Evolutionary conservation across 2,797 vertebrate genomes (phyloP), one percentile per base, ranked within the genome.

Genomic region (Pitangus sulphuratus): DNA sequence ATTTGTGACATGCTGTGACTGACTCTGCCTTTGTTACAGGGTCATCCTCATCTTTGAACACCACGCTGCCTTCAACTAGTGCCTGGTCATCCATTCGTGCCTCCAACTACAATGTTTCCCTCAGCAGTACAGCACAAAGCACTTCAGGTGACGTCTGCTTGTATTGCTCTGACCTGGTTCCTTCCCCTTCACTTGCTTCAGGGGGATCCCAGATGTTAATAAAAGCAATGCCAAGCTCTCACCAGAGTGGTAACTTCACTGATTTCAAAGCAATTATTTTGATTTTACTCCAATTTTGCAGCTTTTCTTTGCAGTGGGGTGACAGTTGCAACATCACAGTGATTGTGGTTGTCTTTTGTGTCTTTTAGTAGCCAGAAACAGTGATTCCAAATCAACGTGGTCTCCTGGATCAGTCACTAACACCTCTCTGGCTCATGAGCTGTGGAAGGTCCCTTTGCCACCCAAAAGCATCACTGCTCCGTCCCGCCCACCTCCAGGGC

Each of bases 71-170:
- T 99, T 99, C 99, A 98, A 99, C 99, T 99, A 99, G 99, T 99
- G 99, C 99, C 99, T 99, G 99, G 99, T 99, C 99, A 99, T 99
- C 99, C 99, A 99, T 99, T 99, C 99, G 99, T 99, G 99, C 99
- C 99, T 99, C 99, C 99, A 99, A 99, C 99, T 99, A 99, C 99
- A 99, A 98, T 98, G 98, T 98, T 99, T 99, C 99, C 98, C 99
- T 99, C 99, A 99, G 99, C 99, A 99, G 99, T 98, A 99, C 99
- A 99, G 99, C 99, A 99, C 99, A 99, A 99, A 99, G 99, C 99
- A 99, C 99, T 99, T 99, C 99, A 99, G 99, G 99, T 99, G 64
- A 78, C 48, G 54, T 20, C 12, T 14, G 6, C 21, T 40, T 44
- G 1, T 6, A 2, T 53, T 77, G 45, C 47, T 77, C 61, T 30